These are phyloP conservation scores for Xiphias gladius DNA, from an alignment of 2,113 vertebrate genomes.

Conservation along the genomic window DNA sequence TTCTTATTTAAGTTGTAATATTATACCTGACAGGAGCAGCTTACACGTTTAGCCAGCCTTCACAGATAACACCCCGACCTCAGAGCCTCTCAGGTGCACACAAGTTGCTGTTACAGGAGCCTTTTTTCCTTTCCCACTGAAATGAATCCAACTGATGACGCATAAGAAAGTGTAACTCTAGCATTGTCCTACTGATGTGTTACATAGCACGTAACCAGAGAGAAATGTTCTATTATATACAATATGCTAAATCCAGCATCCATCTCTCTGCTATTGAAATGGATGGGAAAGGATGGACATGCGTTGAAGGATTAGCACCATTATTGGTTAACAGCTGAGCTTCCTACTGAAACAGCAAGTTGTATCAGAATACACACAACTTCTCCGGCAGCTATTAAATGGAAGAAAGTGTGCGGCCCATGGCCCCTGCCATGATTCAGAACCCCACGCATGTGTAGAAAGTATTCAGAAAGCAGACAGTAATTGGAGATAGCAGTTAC, in stretches of 20 bases:
- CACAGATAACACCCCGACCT: constrained; percentile 25
- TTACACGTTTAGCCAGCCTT: constrained; percentile 25
- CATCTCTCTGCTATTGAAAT: constrained; percentile 1
- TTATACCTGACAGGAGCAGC: constrained; percentile 23
- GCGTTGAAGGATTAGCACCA: neutral
- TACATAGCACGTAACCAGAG: neutral
- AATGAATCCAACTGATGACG: constrained; percentile 39
- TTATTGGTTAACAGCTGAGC: neutral
- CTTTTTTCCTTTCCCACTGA: neutral
- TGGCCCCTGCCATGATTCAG: constrained; percentile 7
- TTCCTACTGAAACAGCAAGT: constrained; percentile 34
- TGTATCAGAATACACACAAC: constrained; percentile 17
- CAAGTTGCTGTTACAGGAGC: constrained; percentile 8
- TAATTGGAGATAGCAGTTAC: neutral
- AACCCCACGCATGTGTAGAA: neutral
- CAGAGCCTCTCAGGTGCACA: constrained; percentile 23
- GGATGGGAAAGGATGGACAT: neutral
- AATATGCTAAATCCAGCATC: neutral
- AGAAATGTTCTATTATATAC: neutral
- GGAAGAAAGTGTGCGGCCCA: constrained; percentile 15
- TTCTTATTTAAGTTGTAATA: constrained; percentile 19
- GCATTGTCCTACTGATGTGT: neutral
- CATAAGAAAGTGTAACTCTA: neutral
- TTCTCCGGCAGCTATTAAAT: constrained; percentile 6
- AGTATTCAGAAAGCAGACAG: neutral